Conservation (phyloP, 2,797 vertebrate genomes). For the Triplophysa bombifrons region DNA sequence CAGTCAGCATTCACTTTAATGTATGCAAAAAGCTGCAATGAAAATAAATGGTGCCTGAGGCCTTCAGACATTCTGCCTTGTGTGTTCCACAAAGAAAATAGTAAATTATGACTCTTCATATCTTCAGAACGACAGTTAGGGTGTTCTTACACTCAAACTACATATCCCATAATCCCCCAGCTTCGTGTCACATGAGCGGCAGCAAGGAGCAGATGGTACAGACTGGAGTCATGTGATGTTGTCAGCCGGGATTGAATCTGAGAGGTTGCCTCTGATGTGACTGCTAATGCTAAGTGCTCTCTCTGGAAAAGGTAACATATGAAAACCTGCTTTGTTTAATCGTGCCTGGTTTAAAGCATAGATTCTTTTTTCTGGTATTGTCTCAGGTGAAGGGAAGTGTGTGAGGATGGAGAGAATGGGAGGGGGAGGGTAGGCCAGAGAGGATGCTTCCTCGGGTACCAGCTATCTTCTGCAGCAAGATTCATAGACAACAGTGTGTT, state of each 20-base stretch:
- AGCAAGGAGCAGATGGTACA: slow-evolving; percentile 68
- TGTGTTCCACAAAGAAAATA: not conserved
- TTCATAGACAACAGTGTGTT: slow-evolving; percentile 33
- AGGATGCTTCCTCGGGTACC: slow-evolving; percentile 53
- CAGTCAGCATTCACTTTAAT: too few relatives aligned
- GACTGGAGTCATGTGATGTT: slow-evolving; percentile 74
- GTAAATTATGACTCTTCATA: not conserved
- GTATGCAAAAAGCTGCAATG: too few relatives aligned
- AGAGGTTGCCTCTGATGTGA: slow-evolving; percentile 68
- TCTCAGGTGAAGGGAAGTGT: slow-evolving; percentile 42
- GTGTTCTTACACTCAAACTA: slow-evolving; percentile 58
- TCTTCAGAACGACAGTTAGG: not conserved
- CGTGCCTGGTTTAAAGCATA: slow-evolving; percentile 48
- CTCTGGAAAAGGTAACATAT: slow-evolving; percentile 70
- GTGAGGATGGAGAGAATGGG: slow-evolving; percentile 36
- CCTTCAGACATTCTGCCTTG: not conserved
- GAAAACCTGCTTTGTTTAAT: slow-evolving; percentile 58
- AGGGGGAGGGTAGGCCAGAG: slow-evolving; percentile 62
- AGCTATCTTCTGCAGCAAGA: slow-evolving; percentile 35
- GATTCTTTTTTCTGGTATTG: slow-evolving; percentile 37
- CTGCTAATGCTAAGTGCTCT: slow-evolving; percentile 67
- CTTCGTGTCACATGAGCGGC: slow-evolving; percentile 70
- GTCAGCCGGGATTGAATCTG: slow-evolving; percentile 65
- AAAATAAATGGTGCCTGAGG: not conserved
- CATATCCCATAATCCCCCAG: slow-evolving; percentile 71